These are phyloP conservation scores for Lasioglossum lativentre DNA, from an alignment of 2,888 invertebrate species.

Conservation along the genomic window DNA sequence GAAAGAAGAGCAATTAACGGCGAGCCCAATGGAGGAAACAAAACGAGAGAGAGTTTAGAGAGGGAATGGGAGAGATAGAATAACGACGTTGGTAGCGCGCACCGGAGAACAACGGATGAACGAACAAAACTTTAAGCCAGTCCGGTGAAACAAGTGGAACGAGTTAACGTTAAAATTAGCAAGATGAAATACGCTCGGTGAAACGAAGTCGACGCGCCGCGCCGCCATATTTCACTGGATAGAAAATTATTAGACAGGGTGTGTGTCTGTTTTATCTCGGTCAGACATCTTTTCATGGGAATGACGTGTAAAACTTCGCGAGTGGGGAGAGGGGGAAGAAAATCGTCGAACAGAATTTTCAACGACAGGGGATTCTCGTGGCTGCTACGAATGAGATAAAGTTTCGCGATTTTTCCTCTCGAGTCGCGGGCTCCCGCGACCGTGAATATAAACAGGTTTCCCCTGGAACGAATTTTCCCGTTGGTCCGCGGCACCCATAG, in stretches of 20 bases:
- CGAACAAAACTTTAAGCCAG: neutral
- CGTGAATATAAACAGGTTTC: conserved; percentile 76
- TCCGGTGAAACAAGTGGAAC: neutral
- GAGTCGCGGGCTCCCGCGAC: too few species aligned
- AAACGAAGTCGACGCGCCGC: neutral
- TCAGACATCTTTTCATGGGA: too few species aligned
- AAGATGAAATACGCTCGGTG: neutral
- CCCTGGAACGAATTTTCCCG: conserved; percentile 56
- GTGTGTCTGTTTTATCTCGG: too few species aligned
- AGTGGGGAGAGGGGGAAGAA: neutral
- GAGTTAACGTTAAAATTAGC: conserved; percentile 14
- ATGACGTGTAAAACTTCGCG: too few species aligned
- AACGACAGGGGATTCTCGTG: conserved; percentile 44
- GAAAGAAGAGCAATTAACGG: conserved; percentile 24
- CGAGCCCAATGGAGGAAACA: neutral
- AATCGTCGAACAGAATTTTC: conserved; percentile 38
- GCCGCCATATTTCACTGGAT: neutral
- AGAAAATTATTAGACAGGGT: neutral
- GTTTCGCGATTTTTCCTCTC: conserved; percentile 74
- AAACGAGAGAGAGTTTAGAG: neutral
- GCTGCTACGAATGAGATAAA: conserved; percentile 71
- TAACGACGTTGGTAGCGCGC: neutral
- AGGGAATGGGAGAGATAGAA: neutral
- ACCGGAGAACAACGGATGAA: neutral
- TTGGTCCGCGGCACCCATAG: conserved; percentile 71